A percentile compares a stretch with the other conserved stretches of the same genome.
phyloP scores from a whole-genome alignment of 2,797 vertebrate species.

The Lemur catta region DNA sequence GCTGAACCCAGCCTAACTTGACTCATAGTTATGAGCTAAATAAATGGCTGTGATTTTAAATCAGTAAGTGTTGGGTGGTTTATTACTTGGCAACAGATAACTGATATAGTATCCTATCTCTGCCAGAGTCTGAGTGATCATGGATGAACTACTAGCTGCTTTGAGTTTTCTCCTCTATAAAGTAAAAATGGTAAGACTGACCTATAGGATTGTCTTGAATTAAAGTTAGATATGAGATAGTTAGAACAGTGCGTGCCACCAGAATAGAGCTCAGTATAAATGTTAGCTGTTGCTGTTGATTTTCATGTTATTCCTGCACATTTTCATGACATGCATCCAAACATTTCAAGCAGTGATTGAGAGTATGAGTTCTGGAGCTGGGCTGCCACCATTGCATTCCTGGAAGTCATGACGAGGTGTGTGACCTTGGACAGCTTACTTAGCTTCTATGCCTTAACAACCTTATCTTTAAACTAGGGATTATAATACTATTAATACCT shows the following conservation, averaged over 20 bases:
- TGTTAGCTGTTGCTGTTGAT: background rate
- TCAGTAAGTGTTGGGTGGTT: background rate
- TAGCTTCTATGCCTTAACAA: background rate
- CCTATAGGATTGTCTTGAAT: background rate
- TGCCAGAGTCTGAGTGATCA: background rate
- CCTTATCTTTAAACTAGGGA: background rate
- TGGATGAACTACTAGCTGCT: background rate
- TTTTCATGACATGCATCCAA: background rate
- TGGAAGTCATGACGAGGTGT: background rate
- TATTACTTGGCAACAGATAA: background rate
- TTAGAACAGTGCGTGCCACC: background rate
- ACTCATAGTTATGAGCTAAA: background rate
- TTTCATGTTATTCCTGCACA: background rate
- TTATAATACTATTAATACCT: background rate
- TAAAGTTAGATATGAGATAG: background rate
- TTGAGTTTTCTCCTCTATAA: background rate
- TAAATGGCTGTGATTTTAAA: background rate
- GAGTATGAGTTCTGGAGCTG: background rate
- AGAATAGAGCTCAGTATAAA: background rate
- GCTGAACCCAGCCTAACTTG: background rate
- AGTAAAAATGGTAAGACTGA: background rate
- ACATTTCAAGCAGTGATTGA: background rate
- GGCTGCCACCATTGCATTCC: background rate
- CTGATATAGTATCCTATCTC: background rate
- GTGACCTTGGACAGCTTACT: background rate